phyloP scores from a whole-genome alignment of 2,113 vertebrate genomes.

The Mandrillus leucophaeus region DNA sequence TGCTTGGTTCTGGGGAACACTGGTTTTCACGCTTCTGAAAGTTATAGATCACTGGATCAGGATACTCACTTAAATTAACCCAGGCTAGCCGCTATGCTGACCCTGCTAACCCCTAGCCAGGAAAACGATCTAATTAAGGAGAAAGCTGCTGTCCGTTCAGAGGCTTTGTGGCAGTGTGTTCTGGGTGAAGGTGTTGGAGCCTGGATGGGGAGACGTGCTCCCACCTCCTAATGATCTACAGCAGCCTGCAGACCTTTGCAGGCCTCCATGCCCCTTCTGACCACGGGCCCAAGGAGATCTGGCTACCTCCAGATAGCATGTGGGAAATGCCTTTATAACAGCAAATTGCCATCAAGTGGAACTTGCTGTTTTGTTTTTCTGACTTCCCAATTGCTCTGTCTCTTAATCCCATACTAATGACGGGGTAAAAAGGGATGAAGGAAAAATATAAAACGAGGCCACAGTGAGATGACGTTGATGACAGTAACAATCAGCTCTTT shows the following conservation, averaged over 20 bases:
- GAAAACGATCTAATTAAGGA: neutral
- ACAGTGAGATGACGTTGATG: neutral
- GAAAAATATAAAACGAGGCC: neutral
- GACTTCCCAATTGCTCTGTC: neutral
- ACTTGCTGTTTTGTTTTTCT: neutral
- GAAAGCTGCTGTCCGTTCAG: neutral
- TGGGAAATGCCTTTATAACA: neutral
- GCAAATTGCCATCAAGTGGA: neutral
- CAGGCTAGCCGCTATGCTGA: neutral
- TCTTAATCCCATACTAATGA: neutral
- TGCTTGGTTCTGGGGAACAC: neutral
- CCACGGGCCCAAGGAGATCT: neutral
- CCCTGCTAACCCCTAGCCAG: neutral
- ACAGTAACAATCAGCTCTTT: neutral
- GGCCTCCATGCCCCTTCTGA: neutral
- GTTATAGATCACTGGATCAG: neutral
- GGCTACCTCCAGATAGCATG: accelerated
- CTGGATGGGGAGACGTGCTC: accelerated
- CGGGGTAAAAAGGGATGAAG: neutral
- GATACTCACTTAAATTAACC: neutral
- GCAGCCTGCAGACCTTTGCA: neutral
- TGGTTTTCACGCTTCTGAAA: neutral
- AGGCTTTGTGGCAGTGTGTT: too few relatives aligned
- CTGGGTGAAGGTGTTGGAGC: neutral
- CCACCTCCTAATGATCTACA: neutral